Percentiles rank a stretch among this genome's conserved stretches.
Conservation (phyloP, 2,888 invertebrate genomes). For the Diploptera punctata region DNA sequence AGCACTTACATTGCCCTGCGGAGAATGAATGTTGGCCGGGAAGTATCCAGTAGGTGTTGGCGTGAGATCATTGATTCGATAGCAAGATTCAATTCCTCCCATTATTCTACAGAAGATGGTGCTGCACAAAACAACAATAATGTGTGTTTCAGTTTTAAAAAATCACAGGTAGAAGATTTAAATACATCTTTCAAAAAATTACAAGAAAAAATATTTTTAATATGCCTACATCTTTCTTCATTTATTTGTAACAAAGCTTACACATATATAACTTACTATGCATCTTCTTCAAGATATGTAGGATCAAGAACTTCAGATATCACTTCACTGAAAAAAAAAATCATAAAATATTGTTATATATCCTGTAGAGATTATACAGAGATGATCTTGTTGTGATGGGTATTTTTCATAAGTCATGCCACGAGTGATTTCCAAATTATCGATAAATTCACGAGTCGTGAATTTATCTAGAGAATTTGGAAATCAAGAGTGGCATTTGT, state of each 20-base stretch:
- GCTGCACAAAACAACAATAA: slow-evolving; percentile 56
- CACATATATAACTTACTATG: slow-evolving; percentile 67
- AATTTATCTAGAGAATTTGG: too few species aligned
- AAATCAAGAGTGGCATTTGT: too few species aligned
- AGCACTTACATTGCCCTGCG: slow-evolving; percentile 30
- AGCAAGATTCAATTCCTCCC: slow-evolving; percentile 68
- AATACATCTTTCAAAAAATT: too few species aligned
- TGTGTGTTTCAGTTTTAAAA: too few species aligned
- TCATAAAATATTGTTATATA: too few species aligned
- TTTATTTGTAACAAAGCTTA: neutral
- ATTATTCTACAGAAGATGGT: slow-evolving; percentile 68
- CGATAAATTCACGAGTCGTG: too few species aligned
- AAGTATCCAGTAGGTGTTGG: slow-evolving; percentile 60
- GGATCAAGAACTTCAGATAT: slow-evolving; percentile 71
- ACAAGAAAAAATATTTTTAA: neutral
- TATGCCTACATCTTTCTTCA: too few species aligned
- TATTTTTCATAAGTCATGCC: too few species aligned
- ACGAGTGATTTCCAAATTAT: too few species aligned
- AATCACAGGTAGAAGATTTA: too few species aligned
- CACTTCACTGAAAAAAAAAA: slow-evolving; percentile 62
- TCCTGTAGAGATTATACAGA: too few species aligned
- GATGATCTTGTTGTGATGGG: too few species aligned
- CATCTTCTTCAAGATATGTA: slow-evolving; percentile 76
- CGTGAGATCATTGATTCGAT: slow-evolving; percentile 64
- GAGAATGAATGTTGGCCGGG: slow-evolving; percentile 48